Percentiles rank a stretch among this genome's conserved stretches.
These are phyloP conservation scores for Ochropacha duplaris DNA, from an alignment of 2,888 invertebrate species.

Conservation along the genomic window DNA sequence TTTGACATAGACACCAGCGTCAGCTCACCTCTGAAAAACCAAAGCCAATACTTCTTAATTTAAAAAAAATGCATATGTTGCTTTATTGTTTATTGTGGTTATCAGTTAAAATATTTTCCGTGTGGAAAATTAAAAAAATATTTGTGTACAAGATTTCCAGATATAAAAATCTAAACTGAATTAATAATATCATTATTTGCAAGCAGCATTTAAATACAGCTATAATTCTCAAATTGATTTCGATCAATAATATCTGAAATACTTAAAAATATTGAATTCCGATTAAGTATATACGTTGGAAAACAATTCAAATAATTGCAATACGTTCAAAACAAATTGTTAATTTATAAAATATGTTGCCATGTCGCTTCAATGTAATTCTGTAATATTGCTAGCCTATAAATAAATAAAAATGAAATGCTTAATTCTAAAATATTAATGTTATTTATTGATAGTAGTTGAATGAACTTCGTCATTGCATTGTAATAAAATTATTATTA, in stretches of 20 bases:
- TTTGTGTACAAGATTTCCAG: too few relatives aligned
- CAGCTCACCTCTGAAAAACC: too few relatives aligned
- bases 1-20: not conserved
- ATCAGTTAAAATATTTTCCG: too few relatives aligned
- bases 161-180: too few relatives aligned
- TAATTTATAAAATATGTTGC: constrained; percentile 16
- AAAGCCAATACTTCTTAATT: too few relatives aligned
- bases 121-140: too few relatives aligned
- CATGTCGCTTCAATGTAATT: constrained; percentile 62
- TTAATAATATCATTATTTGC: too few relatives aligned
- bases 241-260: too few relatives aligned
- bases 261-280: not conserved
- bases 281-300: not conserved
- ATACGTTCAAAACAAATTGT: not conserved
- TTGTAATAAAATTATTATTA: constrained; percentile 58
- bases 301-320: not conserved
- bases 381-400: constrained; percentile 72
- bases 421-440: constrained; percentile 77
- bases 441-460: constrained; percentile 80
- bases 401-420: constrained; percentile 53
- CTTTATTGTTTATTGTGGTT: too few relatives aligned
- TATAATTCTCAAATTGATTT: too few relatives aligned
- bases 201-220: too few relatives aligned
- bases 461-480: constrained; percentile 67
- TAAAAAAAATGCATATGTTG: too few relatives aligned